These are phyloP conservation scores for Drosophila mayaguana DNA, from an alignment of 2,888 invertebrate species.

Conservation along the genomic window DNA sequence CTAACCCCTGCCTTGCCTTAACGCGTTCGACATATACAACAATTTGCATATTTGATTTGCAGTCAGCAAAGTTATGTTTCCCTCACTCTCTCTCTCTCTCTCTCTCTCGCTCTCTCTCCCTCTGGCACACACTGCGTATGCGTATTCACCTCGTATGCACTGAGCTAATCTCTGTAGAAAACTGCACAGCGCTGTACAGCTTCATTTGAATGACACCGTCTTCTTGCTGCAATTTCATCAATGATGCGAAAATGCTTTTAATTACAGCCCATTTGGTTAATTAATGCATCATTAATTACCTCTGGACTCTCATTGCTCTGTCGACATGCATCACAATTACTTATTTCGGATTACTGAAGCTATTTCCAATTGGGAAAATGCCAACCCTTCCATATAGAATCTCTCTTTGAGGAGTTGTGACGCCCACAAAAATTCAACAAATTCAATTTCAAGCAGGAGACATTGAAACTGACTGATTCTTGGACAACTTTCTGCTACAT, in stretches of 20 bases:
- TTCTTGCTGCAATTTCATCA: slow-evolving; percentile 4
- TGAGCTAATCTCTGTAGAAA: not conserved
- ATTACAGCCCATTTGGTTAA: not conserved
- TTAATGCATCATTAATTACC: not conserved
- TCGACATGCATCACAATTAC: no score
- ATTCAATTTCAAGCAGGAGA: no score
- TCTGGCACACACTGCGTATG: slow-evolving; percentile 26
- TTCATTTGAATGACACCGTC: slow-evolving; percentile 2
- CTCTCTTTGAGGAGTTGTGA: no score
- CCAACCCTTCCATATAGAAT: no score
- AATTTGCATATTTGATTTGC: slow-evolving; percentile 72
- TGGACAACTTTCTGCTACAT: no score
- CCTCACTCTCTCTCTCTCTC: not conserved
- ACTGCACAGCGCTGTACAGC: not conserved
- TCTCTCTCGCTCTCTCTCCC: not conserved
- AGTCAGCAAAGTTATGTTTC: slow-evolving; percentile 34
- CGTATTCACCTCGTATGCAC: slow-evolving; percentile 13
- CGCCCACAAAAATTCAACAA: no score
- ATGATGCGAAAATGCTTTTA: slow-evolving; percentile 14
- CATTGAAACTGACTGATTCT: no score
- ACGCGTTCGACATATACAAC: not conserved
- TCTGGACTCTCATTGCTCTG: not conserved
- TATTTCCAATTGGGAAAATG: no score
- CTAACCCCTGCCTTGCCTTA: not conserved
- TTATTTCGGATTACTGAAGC: no score